These are phyloP conservation scores for Steinernema feltiae DNA, from an alignment of 1,140 invertebrate genomes.

Conservation along the genomic window DNA sequence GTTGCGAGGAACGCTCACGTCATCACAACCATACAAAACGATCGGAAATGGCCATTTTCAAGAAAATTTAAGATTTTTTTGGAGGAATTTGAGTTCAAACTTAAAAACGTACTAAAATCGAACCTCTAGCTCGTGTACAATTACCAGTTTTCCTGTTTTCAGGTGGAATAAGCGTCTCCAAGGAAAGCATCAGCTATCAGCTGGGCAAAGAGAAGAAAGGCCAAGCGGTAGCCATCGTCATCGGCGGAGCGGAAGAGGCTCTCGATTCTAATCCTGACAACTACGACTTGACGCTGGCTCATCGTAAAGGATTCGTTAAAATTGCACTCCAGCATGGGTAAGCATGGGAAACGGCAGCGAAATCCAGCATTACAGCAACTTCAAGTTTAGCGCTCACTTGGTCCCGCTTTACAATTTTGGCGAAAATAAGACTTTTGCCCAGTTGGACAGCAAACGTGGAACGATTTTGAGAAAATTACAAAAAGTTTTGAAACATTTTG, in stretches of 20 bases:
- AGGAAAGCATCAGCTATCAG: slow-evolving; percentile 5
- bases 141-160: neutral
- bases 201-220: slow-evolving; percentile 59
- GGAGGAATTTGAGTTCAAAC: too few species aligned
- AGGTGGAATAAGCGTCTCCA: neutral
- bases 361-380: too few species aligned
- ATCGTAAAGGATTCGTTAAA: slow-evolving; percentile 72
- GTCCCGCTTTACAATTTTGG: slow-evolving; percentile 85
- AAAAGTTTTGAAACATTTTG: slow-evolving; percentile 63
- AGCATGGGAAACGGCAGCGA: neutral
- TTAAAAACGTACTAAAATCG: too few species aligned
- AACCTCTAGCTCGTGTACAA: too few species aligned
- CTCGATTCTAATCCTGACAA: slow-evolving; percentile 62
- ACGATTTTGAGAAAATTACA: neutral
- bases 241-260: slow-evolving; percentile 72
- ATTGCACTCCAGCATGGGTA: slow-evolving; percentile 66
- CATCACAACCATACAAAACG: too few species aligned
- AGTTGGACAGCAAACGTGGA: slow-evolving; percentile 59
- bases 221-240: slow-evolving; percentile 67
- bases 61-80: too few species aligned
- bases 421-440: slow-evolving; percentile 78
- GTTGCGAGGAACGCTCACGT: too few species aligned
- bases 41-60: too few species aligned
- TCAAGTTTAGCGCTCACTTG: slow-evolving; percentile 67
- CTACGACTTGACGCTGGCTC: slow-evolving; percentile 68